A percentile compares a stretch with the other conserved stretches of the same genome.
Evolutionary conservation across 2,113 vertebrate genomes (phyloP).

Genomic region (Eubucco bourcierii): DNA sequence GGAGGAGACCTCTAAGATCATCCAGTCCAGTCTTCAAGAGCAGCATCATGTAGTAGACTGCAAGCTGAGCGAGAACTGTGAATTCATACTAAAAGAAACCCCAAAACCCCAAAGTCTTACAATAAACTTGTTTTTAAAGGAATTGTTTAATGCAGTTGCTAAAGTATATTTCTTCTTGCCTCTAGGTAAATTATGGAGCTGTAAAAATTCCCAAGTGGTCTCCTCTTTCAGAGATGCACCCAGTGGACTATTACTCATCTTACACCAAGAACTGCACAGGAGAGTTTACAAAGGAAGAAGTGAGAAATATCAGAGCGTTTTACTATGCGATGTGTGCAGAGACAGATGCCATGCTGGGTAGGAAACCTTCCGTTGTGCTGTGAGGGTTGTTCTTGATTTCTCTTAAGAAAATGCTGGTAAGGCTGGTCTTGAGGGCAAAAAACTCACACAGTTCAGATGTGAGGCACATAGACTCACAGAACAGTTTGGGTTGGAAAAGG

Average conservation of each 20-base stretch:
- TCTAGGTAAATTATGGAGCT: conserved; percentile 82
- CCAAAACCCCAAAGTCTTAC: not conserved
- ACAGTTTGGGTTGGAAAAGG: no score
- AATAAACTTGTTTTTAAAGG: not conserved
- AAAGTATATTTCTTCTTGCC: conserved; percentile 26
- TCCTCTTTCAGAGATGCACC: conserved; percentile 86
- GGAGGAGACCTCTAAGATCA: no score
- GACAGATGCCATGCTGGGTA: conserved; percentile 93
- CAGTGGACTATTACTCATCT: conserved; percentile 92
- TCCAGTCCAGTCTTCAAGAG: no score
- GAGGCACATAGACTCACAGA: not conserved
- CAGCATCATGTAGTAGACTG: not conserved
- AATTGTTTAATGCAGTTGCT: not conserved
- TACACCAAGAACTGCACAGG: conserved; percentile 96
- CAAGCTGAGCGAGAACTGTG: not conserved
- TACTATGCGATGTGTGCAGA: conserved; percentile 99
- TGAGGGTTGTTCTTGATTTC: not conserved
- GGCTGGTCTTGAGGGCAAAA: not conserved
- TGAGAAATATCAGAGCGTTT: conserved; percentile 86
- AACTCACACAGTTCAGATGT: not conserved
- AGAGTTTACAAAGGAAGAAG: conserved; percentile 85
- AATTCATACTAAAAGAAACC: not conserved
- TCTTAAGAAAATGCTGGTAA: not conserved
- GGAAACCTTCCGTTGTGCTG: conserved; percentile 36
- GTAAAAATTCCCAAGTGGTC: conserved; percentile 90